Conservation (phyloP, 1,140 invertebrate species). For the Gonatopus flavifemur region DNA sequence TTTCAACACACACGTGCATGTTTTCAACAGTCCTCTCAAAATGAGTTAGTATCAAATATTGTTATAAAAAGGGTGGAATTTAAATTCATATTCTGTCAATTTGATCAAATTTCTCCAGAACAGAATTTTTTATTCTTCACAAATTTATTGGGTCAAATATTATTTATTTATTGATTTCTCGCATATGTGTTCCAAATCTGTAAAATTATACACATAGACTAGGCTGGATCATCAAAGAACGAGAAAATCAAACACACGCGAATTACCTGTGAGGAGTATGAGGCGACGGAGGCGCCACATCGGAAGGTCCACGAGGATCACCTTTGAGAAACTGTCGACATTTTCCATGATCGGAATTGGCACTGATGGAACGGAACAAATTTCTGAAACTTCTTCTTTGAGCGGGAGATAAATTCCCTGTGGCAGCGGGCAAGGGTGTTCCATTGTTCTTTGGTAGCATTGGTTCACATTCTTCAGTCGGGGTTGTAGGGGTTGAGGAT, state of each 20-base stretch:
- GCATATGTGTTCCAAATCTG: no score
- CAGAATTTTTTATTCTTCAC: no score
- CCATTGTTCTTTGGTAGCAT: conserved; percentile 29
- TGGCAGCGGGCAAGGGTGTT: background rate
- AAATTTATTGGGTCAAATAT: no score
- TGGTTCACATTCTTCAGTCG: conserved; percentile 35
- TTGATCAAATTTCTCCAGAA: no score
- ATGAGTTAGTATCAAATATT: no score
- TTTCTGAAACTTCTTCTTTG: conserved; percentile 51
- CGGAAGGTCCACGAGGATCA: conserved; percentile 60
- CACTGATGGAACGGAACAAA: conserved; percentile 59
- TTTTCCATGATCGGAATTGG: conserved; percentile 57
- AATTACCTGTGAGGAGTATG: conserved; percentile 47
- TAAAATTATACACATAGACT: no score
- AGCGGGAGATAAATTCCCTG: background rate
- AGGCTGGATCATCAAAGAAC: no score
- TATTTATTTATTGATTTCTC: no score
- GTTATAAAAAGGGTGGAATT: no score
- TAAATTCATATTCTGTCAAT: no score
- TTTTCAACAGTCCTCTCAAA: no score
- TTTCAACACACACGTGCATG: no score
- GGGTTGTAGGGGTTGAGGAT: conserved; percentile 32
- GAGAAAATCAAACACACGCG: conserved; percentile 19
- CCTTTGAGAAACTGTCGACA: conserved; percentile 61
- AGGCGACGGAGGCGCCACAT: conserved; percentile 60